phyloP scores from a whole-genome alignment of 2,888 invertebrate species.

The Cephus rjabovi region DNA sequence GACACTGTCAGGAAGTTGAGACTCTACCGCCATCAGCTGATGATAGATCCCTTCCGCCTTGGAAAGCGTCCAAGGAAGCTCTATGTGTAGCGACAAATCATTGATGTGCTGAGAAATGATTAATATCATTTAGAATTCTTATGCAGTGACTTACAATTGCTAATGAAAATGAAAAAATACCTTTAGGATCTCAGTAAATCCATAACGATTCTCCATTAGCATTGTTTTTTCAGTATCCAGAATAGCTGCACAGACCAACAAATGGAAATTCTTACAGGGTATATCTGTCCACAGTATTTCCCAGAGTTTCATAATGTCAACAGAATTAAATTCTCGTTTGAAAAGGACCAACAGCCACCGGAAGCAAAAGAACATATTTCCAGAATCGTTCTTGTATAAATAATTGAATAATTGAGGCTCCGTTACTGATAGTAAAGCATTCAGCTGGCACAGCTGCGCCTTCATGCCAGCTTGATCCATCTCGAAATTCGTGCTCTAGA shows the following conservation, averaged over 20 bases:
- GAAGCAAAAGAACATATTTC: conserved; percentile 99
- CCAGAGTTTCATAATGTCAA: conserved; percentile 92
- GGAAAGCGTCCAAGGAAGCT: conserved; percentile 83
- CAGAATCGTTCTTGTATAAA: conserved; percentile 86
- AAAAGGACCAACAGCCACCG: conserved; percentile 97
- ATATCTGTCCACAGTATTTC: conserved; percentile 96
- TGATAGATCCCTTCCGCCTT: conserved; percentile 93
- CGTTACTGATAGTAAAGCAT: conserved; percentile 82
- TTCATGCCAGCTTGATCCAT: conserved; percentile 98
- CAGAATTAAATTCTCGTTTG: conserved; percentile 91
- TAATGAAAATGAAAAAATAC: conserved; percentile 65
- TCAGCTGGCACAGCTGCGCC: conserved; percentile 86
- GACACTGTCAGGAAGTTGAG: conserved; percentile 78
- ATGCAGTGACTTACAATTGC: conserved; percentile 19
- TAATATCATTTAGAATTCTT: conserved; percentile 24
- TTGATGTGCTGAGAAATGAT: conserved; percentile 86
- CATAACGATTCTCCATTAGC: conserved; percentile 92
- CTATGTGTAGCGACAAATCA: conserved; percentile 89
- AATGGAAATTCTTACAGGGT: conserved; percentile 95
- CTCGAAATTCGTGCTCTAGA: conserved; percentile 90
- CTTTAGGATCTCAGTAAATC: conserved; percentile 96
- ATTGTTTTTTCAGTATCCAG: conserved; percentile 88
- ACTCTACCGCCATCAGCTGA: conserved; percentile 80
- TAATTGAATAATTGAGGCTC: conserved; percentile 89
- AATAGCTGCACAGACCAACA: conserved; percentile 93